Base-by-base conservation (phyloP, 2,888 invertebrate species). In the Andrena fulva region DNA sequence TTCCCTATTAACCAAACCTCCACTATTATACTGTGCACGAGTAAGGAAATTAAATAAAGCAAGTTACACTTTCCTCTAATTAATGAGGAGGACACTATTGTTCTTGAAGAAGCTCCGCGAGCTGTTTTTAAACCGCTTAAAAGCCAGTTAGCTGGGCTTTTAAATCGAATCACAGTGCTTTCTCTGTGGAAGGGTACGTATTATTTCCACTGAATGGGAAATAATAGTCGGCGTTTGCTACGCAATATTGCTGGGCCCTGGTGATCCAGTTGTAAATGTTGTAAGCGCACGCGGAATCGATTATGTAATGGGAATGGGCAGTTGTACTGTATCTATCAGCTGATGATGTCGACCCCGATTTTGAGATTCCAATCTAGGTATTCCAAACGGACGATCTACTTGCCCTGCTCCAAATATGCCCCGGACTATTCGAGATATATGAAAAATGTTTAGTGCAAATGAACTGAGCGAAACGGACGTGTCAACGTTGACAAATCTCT, bases 321-420 rank as follows among this genome's bases (percentile, higher is more conserved):
- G 72, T 68, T 52, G 33, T 52, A 62, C 16, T 35, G 31, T 62
- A 68, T 52, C n/a, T 79, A 82, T 77, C 85, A 70, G 35, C 31
- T 68, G 68, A 70, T 76, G 77, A 70, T 76, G 75, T 56, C 73
- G 83, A 80, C 89, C 85, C 27, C 87, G 68, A 88, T 86, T 88
- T 88, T 82, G 54, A 82, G 75, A 84, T 87, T 85, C 85, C 87
- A 88, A 89, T 89, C 86, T 76, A 75, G 82, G 81, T 85, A 88
- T 89, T 78, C 84, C 81, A 52, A 87, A 88, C 87, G 87, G 85
- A 89, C 86, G 89, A 82, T 85, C 89, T 81, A 85, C 76, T 89
- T 89, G 71, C 75, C 78, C 59, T 50, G 50, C 12, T 54, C 29
- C 10, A 33, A 75, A 75, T 73, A 64, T 64, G 16, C 63, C 24